phyloP scores from a whole-genome alignment of 2,797 vertebrate species.

The Chiloscyllium punctatum region DNA sequence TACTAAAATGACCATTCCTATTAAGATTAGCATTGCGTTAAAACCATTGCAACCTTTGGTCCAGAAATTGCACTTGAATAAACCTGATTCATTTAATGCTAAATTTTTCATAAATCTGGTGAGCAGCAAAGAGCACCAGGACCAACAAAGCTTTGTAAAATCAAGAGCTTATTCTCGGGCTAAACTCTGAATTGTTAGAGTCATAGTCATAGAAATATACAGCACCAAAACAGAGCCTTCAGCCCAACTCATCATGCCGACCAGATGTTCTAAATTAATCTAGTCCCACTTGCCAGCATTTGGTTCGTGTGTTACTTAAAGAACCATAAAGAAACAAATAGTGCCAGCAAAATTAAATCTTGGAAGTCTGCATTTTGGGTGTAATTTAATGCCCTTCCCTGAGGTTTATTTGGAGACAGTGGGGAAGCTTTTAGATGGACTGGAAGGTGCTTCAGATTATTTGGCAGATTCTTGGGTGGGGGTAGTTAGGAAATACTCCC shows the following conservation, averaged over 20 bases:
- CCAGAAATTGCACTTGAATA: neutral
- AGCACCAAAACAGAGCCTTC: too few species aligned
- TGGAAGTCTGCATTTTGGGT: neutral
- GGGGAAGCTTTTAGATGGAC: neutral
- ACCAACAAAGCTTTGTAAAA: neutral
- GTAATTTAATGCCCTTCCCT: neutral
- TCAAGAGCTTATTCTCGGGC: neutral
- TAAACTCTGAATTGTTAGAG: neutral
- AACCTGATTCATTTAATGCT: neutral
- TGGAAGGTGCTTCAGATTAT: too few species aligned
- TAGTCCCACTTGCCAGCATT: too few species aligned
- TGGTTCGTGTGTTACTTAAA: neutral
- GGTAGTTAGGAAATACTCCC: too few species aligned
- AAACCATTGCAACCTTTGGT: neutral
- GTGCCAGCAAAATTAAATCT: neutral
- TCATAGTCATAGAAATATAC: too few species aligned
- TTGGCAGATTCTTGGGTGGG: too few species aligned
- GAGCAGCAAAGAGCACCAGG: neutral
- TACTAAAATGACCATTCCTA: neutral
- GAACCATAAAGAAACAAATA: neutral
- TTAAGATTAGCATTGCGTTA: neutral
- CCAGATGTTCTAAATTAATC: too few species aligned
- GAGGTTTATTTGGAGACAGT: neutral
- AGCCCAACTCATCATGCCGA: too few species aligned
- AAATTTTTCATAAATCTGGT: neutral